Evolutionary conservation across 2,113 vertebrate genomes (phyloP).

Genomic region (Tupaia tana): DNA sequence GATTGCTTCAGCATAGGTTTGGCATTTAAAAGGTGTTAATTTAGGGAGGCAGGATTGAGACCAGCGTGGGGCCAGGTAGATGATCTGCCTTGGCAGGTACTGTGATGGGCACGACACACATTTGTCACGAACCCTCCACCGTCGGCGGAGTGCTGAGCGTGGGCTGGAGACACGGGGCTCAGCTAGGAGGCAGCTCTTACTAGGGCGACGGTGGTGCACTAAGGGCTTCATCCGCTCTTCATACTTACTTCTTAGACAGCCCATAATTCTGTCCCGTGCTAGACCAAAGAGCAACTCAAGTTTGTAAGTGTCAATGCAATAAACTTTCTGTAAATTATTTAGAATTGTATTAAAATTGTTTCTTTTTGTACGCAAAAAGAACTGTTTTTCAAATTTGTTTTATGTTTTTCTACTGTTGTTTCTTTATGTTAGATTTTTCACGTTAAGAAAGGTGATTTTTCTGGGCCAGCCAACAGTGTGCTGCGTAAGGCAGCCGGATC

Average conservation of each 20-base stretch:
- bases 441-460: background rate
- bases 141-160: too few relatives aligned
- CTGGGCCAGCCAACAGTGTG: background rate
- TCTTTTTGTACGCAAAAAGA: background rate
- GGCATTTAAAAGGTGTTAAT: background rate
- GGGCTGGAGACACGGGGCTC: too few relatives aligned
- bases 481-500: too few relatives aligned
- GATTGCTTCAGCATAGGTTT: background rate
- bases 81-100: background rate
- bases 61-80: background rate
- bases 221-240: background rate
- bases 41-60: background rate
- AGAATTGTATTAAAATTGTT: constrained; percentile 1
- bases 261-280: background rate
- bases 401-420: constrained; percentile 9
- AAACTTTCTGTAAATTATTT: background rate
- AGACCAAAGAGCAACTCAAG: background rate
- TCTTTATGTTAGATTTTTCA: constrained; percentile 3
- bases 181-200: background rate
- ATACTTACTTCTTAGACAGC: background rate
- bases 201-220: background rate
- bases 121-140: too few relatives aligned
- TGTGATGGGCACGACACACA: too few relatives aligned
- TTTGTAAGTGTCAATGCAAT: background rate
- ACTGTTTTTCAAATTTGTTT: constrained; percentile 1